Percentiles rank a stretch among this genome's conserved stretches.
Conservation (phyloP, 2,888 invertebrate genomes). For the Tethea ocularis region DNA sequence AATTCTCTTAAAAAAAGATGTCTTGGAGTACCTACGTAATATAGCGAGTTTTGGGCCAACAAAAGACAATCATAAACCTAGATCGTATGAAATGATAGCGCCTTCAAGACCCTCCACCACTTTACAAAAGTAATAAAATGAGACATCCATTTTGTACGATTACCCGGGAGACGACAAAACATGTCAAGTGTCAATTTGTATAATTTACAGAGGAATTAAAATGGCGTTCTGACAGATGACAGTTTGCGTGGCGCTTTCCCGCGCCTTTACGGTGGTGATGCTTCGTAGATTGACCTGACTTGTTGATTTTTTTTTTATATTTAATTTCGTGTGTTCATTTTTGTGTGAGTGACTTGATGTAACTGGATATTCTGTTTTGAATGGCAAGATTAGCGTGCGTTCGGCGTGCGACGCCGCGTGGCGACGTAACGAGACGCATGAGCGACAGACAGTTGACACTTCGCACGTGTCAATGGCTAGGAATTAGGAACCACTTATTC, state of each 20-base stretch:
- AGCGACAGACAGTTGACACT: constrained; percentile 69
- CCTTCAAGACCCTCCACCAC: constrained; percentile 44
- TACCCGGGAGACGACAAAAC: constrained; percentile 78
- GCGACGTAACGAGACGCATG: constrained; percentile 74
- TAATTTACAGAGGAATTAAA: constrained; percentile 77
- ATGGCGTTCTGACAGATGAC: constrained; percentile 75
- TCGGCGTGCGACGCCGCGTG: constrained; percentile 53
- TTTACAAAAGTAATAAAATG: constrained; percentile 65
- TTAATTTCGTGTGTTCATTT: constrained; percentile 38
- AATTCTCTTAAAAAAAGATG: background rate
- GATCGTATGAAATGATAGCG: constrained; percentile 39
- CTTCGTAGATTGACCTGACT: constrained; percentile 29
- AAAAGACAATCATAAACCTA: constrained; percentile 33
- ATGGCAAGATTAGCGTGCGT: constrained; percentile 55
- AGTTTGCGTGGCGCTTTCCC: constrained; percentile 49
- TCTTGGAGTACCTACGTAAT: background rate
- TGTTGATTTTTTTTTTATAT: constrained; percentile 29
- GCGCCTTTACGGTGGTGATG: constrained; percentile 32
- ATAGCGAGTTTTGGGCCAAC: constrained; percentile 25
- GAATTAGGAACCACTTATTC: constrained; percentile 8
- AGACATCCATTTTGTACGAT: constrained; percentile 68
- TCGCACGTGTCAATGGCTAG: constrained; percentile 49
- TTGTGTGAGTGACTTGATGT: constrained; percentile 42
- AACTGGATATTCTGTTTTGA: constrained; percentile 64
- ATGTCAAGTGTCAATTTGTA: constrained; percentile 79